A percentile compares a stretch with the other conserved stretches of the same genome.
These are phyloP conservation scores for Cnemophilus loriae DNA, from an alignment of 2,113 vertebrate species.

Conservation along the genomic window DNA sequence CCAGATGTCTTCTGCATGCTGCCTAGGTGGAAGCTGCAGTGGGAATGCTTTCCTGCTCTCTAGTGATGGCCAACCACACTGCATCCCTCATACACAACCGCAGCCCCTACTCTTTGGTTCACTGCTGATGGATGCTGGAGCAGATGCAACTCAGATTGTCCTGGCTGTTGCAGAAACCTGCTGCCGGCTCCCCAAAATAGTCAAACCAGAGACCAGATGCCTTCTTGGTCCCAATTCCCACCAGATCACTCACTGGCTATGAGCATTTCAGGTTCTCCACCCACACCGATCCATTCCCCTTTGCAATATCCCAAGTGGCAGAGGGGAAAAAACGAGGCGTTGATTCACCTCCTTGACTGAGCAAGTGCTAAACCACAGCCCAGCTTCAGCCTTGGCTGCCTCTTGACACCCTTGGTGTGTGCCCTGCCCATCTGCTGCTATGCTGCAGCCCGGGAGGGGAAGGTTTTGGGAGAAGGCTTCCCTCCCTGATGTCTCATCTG, in stretches of 20 bases:
- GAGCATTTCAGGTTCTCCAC: not conserved
- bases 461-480: not conserved
- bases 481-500: not conserved
- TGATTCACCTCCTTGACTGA: not conserved
- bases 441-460: not conserved
- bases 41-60: slow-evolving; percentile 54
- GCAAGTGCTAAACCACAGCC: not conserved
- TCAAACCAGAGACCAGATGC: not conserved
- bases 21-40: not conserved
- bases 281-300: not conserved
- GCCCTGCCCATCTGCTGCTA: not conserved
- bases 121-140: not conserved
- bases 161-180: not conserved
- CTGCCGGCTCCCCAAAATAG: not conserved
- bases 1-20: not conserved
- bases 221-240: not conserved
- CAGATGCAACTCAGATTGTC: not conserved
- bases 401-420: accelerated
- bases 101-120: not conserved
- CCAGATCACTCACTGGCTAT: accelerated
- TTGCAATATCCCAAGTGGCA: not conserved
- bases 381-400: not conserved
- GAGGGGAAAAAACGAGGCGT: accelerated
- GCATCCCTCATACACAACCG: not conserved
- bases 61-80: slow-evolving; percentile 26